Evolutionary conservation across 1,140 invertebrate species (phyloP).

Genomic region (Ptiloglossa arizonensis): DNA sequence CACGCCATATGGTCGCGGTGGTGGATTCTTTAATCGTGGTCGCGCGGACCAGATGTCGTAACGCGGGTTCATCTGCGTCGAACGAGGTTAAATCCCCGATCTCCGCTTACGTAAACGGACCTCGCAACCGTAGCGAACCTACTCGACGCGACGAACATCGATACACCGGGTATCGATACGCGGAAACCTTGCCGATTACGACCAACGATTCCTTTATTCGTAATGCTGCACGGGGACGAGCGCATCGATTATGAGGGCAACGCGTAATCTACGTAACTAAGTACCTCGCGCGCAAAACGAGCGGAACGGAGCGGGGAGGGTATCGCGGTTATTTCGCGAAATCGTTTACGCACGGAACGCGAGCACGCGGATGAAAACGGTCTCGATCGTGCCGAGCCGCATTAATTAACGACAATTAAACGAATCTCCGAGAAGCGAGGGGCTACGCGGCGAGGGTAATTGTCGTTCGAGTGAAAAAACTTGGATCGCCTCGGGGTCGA

Average conservation of each 20-base stretch:
- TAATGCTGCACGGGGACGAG: background rate
- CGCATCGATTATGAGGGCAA: background rate
- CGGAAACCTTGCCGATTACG: conserved; percentile 17
- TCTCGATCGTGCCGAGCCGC: background rate
- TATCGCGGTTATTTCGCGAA: background rate
- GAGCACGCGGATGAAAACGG: conserved; percentile 17
- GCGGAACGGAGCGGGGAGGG: no score
- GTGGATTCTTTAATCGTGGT: conserved; percentile 4
- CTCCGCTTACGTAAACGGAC: conserved; percentile 33
- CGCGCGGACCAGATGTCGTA: conserved; percentile 34
- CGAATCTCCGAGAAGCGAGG: conserved; percentile 1
- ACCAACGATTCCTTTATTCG: background rate
- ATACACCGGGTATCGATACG: background rate
- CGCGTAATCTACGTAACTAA: background rate
- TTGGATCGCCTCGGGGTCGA: background rate
- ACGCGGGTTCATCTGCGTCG: conserved; percentile 42
- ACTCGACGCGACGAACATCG: background rate
- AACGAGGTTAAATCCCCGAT: conserved; percentile 34
- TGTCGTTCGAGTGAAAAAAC: conserved; percentile 7
- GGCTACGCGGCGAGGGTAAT: background rate
- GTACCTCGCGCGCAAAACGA: no score
- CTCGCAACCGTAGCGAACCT: background rate
- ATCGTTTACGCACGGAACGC: background rate
- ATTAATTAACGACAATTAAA: conserved; percentile 35
- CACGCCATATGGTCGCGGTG: conserved; percentile 3